Evolutionary conservation across 1,140 invertebrate species (phyloP), one percentile per base, ranked within the genome.

Genomic region (Aphelenchoides fujianensis): DNA sequence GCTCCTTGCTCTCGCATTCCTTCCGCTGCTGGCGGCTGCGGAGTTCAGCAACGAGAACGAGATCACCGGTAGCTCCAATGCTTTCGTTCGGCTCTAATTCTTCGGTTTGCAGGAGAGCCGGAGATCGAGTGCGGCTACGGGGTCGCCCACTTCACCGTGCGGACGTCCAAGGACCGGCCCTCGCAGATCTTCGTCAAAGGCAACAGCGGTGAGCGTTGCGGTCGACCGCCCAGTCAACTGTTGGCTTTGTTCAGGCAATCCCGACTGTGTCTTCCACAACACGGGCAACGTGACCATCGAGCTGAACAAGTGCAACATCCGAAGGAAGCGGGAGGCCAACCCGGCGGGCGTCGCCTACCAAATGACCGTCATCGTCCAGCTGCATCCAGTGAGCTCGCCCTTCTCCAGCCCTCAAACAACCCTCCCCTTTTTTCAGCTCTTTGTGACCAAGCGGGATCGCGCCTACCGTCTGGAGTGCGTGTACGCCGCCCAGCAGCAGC

Each of bases 381-480:
- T 84, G 12, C 81, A 83, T 81, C 81, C 81, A 19, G 72, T 82
- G 1, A 61, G 63, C 37, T 52, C 1, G 77, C 35, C 23, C 7
- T 64, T 41, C 5, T 64, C 3, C 5, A 59, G 34, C 5, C 34
- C 5, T 59, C 34, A 59, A 7, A 5, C 23, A 7, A 7, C 5
- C 5, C 7, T 59, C 55, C 5, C 28, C 5, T 16, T 59, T 12
- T 79, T 82, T 76, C 41, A 80, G 70, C 34, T 80, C 1, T 80
- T 80, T 64, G 72, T 83, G 41, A 83, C 79, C 0, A 82, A 82
- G 67, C 69, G 81, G 27, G 79, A 81, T 66, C 70, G 83, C 27
- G 83, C 83, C 9, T 83, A 84, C 61, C 76, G 82, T 69, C 79
- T 83, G 9, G 75, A 80, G 23, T 83, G 82, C 52, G 82, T 84